phyloP scores from a whole-genome alignment of 2,888 invertebrate species.

The Laothoe populi region DNA sequence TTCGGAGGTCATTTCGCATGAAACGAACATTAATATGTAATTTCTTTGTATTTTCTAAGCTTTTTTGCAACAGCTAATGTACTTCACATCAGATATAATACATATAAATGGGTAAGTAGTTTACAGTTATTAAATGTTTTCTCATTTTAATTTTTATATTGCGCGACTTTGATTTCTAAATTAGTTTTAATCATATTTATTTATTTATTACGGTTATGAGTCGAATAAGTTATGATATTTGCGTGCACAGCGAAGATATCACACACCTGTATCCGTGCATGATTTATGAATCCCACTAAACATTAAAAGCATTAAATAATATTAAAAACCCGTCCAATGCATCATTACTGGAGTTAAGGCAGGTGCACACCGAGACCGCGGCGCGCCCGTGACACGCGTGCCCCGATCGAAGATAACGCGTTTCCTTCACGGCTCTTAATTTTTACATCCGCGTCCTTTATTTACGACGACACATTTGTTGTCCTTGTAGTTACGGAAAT shows the following conservation, averaged over 20 bases:
- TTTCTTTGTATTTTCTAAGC: conserved; percentile 20
- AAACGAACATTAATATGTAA: conserved; percentile 23
- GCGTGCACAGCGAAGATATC: neutral
- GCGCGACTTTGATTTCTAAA: neutral
- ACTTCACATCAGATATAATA: conserved; percentile 2
- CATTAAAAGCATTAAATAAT: conserved; percentile 28
- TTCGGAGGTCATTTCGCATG: conserved; percentile 24
- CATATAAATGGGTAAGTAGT: conserved; percentile 19
- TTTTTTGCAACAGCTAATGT: conserved; percentile 18
- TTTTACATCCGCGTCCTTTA: conserved; percentile 54
- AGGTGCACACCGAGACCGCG: conserved; percentile 58
- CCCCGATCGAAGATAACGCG: conserved; percentile 48
- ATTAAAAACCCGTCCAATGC: conserved; percentile 26
- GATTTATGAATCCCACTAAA: conserved; percentile 20
- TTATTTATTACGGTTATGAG: too few relatives aligned
- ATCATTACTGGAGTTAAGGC: conserved; percentile 46
- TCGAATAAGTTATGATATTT: neutral
- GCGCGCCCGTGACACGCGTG: conserved; percentile 41
- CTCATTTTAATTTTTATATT: neutral
- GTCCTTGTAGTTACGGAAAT: conserved; percentile 42
- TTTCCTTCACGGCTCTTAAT: conserved; percentile 54
- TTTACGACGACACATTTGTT: conserved; percentile 61
- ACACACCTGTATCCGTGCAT: conserved; percentile 17
- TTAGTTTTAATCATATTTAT: neutral
- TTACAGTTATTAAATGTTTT: neutral